A percentile compares a stretch with the other conserved stretches of the same genome.
Evolutionary conservation across 2,113 vertebrate species (phyloP).

Genomic region (Corvus moneduloides): DNA sequence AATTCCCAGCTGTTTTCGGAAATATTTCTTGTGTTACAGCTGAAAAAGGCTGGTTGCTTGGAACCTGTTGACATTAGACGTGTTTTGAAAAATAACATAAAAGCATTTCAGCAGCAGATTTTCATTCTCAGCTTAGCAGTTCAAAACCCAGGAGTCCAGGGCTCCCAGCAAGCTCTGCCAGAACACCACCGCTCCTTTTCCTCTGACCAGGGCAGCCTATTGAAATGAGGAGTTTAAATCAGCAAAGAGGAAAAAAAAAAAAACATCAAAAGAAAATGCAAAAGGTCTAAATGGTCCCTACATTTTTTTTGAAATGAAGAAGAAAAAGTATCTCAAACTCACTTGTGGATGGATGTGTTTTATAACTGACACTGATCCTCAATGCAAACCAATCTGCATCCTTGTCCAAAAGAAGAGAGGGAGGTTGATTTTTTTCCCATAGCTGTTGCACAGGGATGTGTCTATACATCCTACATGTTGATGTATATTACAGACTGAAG

Average conservation of each 20-base stretch:
- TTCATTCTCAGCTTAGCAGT: not conserved
- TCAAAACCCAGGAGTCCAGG: not conserved
- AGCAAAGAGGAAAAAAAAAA: not conserved
- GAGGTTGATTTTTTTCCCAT: not conserved
- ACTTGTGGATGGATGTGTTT: not conserved
- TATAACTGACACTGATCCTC: not conserved
- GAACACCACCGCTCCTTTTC: not conserved
- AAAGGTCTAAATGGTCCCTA: not conserved
- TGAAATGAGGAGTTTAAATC: not conserved
- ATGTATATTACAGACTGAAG: not conserved
- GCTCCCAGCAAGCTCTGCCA: not conserved
- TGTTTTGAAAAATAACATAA: not conserved
- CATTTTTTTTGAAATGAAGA: not conserved
- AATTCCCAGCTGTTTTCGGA: conserved; percentile 3
- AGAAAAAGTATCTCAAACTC: not conserved
- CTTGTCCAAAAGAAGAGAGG: not conserved
- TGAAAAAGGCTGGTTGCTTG: not conserved
- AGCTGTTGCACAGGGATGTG: not conserved
- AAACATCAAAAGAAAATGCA: not conserved
- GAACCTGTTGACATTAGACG: not conserved
- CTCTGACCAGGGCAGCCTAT: not conserved
- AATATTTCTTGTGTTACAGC: not conserved
- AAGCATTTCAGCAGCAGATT: not conserved
- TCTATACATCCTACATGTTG: not conserved
- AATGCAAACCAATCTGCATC: not conserved